Conservation (phyloP, 1,140 invertebrate genomes). For the Papilio dardanus region DNA sequence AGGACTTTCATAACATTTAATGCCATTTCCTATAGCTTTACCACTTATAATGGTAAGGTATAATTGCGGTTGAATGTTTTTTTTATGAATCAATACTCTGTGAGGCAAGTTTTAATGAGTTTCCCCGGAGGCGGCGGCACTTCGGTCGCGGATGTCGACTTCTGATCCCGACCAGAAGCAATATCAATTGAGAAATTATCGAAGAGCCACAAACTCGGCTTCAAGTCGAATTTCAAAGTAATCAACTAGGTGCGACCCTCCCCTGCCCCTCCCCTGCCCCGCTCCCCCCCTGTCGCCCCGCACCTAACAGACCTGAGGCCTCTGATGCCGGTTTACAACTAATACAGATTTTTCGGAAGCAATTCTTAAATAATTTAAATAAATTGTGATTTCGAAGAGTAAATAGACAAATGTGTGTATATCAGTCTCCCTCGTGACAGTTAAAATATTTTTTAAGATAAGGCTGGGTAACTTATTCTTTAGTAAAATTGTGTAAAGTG, state of each 20-base stretch:
- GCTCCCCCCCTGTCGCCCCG: neutral
- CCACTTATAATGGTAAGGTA: neutral
- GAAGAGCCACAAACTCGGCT: slow-evolving; percentile 41
- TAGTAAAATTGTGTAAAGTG: too few relatives aligned
- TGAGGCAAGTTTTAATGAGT: slow-evolving; percentile 51
- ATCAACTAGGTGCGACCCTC: slow-evolving; percentile 51
- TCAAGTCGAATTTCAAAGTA: slow-evolving; percentile 53
- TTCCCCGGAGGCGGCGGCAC: slow-evolving; percentile 44
- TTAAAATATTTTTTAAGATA: too few relatives aligned
- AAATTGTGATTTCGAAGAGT: too few relatives aligned
- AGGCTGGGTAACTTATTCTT: too few relatives aligned
- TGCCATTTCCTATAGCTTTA: neutral
- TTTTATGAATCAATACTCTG: slow-evolving; percentile 26
- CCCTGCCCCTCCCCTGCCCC: neutral
- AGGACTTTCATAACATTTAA: neutral
- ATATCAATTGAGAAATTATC: slow-evolving; percentile 61
- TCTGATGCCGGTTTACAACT: neutral
- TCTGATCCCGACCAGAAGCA: slow-evolving; percentile 42
- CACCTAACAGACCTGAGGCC: neutral
- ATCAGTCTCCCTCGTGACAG: too few relatives aligned
- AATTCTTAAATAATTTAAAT: too few relatives aligned
- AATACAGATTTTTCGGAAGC: neutral
- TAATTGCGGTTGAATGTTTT: neutral
- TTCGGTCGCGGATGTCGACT: slow-evolving; percentile 45
- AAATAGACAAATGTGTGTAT: too few relatives aligned